phyloP scores from a whole-genome alignment of 1,140 invertebrate genomes.

The Forficula auricularia region DNA sequence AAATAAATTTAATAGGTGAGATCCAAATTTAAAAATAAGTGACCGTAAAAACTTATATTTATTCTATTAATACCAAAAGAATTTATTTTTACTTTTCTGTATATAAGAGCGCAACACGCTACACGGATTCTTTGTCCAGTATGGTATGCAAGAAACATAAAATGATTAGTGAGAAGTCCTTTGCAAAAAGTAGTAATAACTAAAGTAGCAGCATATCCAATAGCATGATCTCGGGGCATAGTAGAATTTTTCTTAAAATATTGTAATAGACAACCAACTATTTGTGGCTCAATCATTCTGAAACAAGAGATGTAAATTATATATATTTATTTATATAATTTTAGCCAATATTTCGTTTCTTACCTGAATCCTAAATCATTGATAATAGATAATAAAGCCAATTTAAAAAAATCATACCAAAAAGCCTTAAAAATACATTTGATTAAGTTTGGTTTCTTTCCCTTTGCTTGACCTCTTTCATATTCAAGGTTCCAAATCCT shows the following conservation, averaged over 20 bases:
- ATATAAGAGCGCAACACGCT: slow-evolving; percentile 29
- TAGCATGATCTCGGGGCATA: slow-evolving; percentile 27
- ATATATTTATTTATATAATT: background rate
- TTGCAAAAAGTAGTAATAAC: slow-evolving; percentile 23
- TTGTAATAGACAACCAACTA: slow-evolving; percentile 21
- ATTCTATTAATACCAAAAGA: no score
- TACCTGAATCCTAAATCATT: background rate
- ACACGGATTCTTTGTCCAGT: slow-evolving; percentile 28
- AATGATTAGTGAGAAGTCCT: slow-evolving; percentile 33
- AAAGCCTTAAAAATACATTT: background rate
- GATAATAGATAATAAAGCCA: background rate
- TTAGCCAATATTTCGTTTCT: background rate
- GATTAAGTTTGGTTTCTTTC: slow-evolving; percentile 1
- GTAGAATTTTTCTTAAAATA: slow-evolving; percentile 17
- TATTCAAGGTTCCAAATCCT: slow-evolving; percentile 5
- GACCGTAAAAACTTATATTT: slow-evolving; percentile 6
- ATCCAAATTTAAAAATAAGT: background rate
- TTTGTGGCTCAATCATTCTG: slow-evolving; percentile 18
- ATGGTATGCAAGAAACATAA: slow-evolving; percentile 29
- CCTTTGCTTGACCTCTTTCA: slow-evolving; percentile 5
- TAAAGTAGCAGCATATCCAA: slow-evolving; percentile 20
- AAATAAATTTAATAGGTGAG: background rate
- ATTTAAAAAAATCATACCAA: background rate
- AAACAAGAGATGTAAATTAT: background rate
- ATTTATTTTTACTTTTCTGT: slow-evolving; percentile 28